A percentile compares a stretch with the other conserved stretches of the same genome.
Conservation (phyloP, 2,797 vertebrate species). For the Sebastes matsubarae region DNA sequence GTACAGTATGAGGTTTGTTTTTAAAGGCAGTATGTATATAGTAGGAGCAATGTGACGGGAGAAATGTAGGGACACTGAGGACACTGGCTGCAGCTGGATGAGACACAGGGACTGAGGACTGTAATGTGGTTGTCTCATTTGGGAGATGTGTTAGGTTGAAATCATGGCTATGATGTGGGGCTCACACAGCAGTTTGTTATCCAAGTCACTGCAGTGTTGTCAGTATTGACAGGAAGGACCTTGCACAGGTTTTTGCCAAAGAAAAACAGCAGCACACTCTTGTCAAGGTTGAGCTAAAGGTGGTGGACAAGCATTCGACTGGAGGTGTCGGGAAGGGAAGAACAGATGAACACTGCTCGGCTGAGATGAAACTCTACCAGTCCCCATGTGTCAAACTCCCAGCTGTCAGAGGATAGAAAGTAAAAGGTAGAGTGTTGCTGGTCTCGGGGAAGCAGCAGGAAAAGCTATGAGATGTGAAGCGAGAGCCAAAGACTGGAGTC, state of each 20-base stretch:
- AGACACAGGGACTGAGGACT: neutral
- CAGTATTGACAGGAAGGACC: conserved; percentile 29
- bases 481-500: conserved; percentile 1
- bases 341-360: conserved; percentile 23
- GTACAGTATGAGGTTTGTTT: conserved; percentile 40
- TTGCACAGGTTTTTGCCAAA: conserved; percentile 1
- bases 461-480: conserved; percentile 15
- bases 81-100: neutral
- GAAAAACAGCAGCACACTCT: conserved; percentile 16
- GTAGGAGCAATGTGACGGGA: neutral
- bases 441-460: conserved; percentile 18
- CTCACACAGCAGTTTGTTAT: conserved; percentile 26
- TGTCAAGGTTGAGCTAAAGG: conserved; percentile 29
- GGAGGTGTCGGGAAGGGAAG: conserved; percentile 23
- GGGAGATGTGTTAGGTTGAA: conserved; percentile 2
- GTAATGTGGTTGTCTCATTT: conserved; percentile 17
- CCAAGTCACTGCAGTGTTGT: conserved; percentile 18
- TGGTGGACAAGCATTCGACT: conserved; percentile 36
- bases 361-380: conserved; percentile 36
- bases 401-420: conserved; percentile 10
- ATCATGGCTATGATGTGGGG: conserved; percentile 20
- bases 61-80: conserved; percentile 10
- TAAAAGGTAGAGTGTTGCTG: conserved; percentile 12
- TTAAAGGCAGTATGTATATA: conserved; percentile 32
- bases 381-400: conserved; percentile 22